Base-by-base conservation (phyloP, 2,888 invertebrate species). In the Agonum fuliginosum region DNA sequence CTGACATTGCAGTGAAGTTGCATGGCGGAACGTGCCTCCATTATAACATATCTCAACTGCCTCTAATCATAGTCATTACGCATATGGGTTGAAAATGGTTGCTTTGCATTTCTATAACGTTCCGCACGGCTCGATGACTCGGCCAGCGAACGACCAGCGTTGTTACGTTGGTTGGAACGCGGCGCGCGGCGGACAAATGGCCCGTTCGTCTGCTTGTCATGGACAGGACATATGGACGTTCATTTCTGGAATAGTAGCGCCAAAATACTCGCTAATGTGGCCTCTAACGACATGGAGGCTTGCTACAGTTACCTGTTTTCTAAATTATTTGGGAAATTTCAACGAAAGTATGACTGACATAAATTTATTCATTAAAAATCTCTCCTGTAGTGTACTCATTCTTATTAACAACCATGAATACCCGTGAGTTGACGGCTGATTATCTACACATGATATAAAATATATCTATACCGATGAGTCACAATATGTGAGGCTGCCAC, bases 51-150 rank as follows among this genome's bases (percentile, higher is more conserved):
- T 69, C 69, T 46, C 41, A 69, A 69, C 69, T 41, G 22, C 46
- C 69, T 69, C 43, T 71, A 71, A 71, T 71, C 71, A 71, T 71
- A 51, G 71, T 71, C 48, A 71, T 71, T 71, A 71, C 51, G 71
- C 27, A 27, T 51, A 71, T 51, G 51, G 67, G 37, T 67, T 67
- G 67, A 67, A 67, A 67, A 67, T 67, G 67, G 37, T 67, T 43
- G 67, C 37, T 67, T 67, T 67, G 67, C 67, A 67, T 67, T 67
- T 67, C 67, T 67, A 67, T 67, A 41, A 41, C 43, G 67, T 37
- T 43, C 37, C 67, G 22, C 24, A 22, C 37, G 43, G 67, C 17
- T 19, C 30, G 8, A 17, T 27, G 48, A 5, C 24, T 20, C 37
- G 43, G 67, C 17, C 10, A 12, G 8, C 6, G 24, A 20, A 5